Evolutionary conservation across 2,113 vertebrate genomes (phyloP), one percentile per base, ranked within the genome.

Genomic region (Cisticola juncidis): DNA sequence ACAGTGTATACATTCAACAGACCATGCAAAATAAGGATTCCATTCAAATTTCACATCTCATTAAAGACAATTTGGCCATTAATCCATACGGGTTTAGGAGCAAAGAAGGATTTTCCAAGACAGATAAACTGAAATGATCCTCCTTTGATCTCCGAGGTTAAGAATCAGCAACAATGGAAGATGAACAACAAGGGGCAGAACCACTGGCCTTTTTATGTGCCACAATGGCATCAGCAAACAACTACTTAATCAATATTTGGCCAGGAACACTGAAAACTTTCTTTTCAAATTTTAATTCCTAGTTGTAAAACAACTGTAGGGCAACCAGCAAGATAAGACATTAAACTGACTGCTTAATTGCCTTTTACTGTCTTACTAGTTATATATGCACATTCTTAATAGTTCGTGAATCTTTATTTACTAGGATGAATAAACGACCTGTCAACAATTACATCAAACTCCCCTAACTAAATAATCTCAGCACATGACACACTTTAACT

Each of bases 181-280:
- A 97, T 97, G 97, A 98, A 98, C 98, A 98, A 98, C 98, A 98
- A 98, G 98, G 98, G 98, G 98, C 98, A 98, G 96, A 97, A 97
- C 98, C 98, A 98, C 97, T 97, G 96, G 98, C 98, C 98, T 98
- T 98, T 98, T 97, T 97, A 94, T 95, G 97, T 85, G 95, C 97
- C 98, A 99, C 99, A 99, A 99, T 99, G 97, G 98, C 98, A 98
- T 99, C 98, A 97, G 98, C 99, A 99, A 99, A 99, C 99, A 99
- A 98, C 98, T 99, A 98, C 99, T 99, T 99, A 99, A 99, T 99
- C 99, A 99, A 99, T 99, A 99, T 99, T 99, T 99, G 99, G 99
- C 98, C 98, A 99, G 98, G 96, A 96, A 97, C 97, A 98, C 98
- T 98, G 98, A 99, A 99, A 98, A 98, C 98, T 97, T 96, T 96